Evolutionary conservation across 2,113 vertebrate genomes (phyloP).

Genomic region (Zosterops lateralis): DNA sequence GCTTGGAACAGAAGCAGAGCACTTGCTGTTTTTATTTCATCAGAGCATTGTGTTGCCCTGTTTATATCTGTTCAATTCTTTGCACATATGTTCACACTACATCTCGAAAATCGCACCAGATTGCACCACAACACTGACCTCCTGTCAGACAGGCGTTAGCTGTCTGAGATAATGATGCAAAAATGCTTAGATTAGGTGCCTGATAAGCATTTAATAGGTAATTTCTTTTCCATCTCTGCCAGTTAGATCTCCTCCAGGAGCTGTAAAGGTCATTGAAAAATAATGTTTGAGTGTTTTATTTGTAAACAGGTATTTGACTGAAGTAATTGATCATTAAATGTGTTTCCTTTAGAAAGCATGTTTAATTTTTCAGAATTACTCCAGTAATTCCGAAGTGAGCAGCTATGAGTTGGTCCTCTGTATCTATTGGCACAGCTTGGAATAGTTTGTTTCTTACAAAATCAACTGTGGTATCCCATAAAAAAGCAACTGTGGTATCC

Average conservation of each 20-base stretch:
- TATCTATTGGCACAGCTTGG: background rate
- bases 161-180: background rate
- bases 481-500: background rate
- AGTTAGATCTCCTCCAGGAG: background rate
- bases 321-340: background rate
- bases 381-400: background rate
- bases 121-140: background rate
- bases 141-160: background rate
- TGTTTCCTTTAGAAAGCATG: background rate
- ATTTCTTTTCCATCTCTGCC: background rate
- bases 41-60: accelerated
- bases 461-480: background rate
- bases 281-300: background rate
- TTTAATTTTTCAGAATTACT: background rate
- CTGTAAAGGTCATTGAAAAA: background rate
- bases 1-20: background rate
- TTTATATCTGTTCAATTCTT: background rate
- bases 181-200: background rate
- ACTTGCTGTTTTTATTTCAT: background rate
- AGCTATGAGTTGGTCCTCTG: background rate
- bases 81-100: accelerated
- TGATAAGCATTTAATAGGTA: background rate
- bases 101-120: accelerated
- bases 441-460: background rate
- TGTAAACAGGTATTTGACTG: background rate